Percentiles rank a stretch among this genome's conserved stretches.
Conservation (phyloP, 1,140 invertebrate genomes). For the Marisa cornuarietis region DNA sequence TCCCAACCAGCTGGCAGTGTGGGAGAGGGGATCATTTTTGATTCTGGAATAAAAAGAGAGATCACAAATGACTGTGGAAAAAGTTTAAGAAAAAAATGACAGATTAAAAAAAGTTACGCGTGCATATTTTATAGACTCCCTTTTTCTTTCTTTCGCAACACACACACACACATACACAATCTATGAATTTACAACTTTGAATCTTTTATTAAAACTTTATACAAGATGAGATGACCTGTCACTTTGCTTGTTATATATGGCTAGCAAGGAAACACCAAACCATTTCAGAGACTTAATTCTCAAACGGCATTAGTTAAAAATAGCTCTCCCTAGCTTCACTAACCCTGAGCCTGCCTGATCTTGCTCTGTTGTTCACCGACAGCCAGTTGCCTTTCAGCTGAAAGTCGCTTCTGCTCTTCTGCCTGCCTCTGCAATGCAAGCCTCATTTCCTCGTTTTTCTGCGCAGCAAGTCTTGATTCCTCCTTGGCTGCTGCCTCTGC, state of each 20-base stretch:
- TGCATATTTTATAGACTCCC: neutral
- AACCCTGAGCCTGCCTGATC: constrained; percentile 15
- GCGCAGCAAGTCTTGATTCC: constrained; percentile 21
- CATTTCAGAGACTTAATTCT: too few species aligned
- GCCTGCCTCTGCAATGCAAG: constrained; percentile 20
- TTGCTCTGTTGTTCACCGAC: neutral
- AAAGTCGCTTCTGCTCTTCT: constrained; percentile 1
- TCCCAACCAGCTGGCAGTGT: constrained; percentile 58
- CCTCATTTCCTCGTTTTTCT: constrained; percentile 19
- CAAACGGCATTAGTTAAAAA: too few species aligned
- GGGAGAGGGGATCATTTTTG: constrained; percentile 48
- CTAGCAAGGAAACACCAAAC: neutral
- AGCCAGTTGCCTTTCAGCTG: constrained; percentile 1
- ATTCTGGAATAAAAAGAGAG: constrained; percentile 18
- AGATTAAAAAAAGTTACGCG: too few species aligned
- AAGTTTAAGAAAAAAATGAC: too few species aligned
- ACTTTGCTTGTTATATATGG: neutral
- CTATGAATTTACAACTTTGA: neutral
- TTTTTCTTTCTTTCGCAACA: neutral
- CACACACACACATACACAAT: neutral
- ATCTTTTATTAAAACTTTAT: neutral
- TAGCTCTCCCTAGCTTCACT: too few species aligned
- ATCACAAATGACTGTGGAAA: neutral
- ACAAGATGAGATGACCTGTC: too few species aligned
- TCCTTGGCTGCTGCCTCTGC: constrained; percentile 25